Evolutionary conservation across 2,888 invertebrate genomes (phyloP).

Genomic region (Parascotia fuliginaria): DNA sequence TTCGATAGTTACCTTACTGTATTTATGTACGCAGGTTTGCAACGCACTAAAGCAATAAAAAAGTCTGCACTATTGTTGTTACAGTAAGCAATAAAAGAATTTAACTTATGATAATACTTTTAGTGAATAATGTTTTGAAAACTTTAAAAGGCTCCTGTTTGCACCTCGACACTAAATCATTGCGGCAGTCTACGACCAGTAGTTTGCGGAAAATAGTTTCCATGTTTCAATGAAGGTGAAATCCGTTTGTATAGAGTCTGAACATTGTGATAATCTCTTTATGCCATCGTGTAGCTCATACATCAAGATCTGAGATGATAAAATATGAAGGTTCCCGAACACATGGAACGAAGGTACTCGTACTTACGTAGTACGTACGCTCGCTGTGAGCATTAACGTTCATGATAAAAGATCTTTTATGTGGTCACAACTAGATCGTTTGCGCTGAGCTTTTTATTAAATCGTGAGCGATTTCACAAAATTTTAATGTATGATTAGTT

Average conservation of each 20-base stretch:
- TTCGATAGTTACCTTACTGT: no score
- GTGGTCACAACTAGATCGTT: neutral
- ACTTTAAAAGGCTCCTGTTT: conserved; percentile 36
- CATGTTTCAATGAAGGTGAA: conserved; percentile 44
- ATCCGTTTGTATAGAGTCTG: conserved; percentile 39
- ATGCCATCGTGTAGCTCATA: conserved; percentile 39
- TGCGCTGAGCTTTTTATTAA: neutral
- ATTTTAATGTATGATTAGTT: no score
- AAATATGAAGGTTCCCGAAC: conserved; percentile 6
- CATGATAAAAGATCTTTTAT: neutral
- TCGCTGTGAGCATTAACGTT: neutral
- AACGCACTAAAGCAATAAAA: conserved; percentile 18
- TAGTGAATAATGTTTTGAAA: conserved; percentile 44
- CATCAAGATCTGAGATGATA: conserved; percentile 26
- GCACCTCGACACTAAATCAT: conserved; percentile 48
- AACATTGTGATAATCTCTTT: conserved; percentile 46
- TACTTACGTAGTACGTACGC: no score
- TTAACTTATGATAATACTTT: conserved; percentile 49
- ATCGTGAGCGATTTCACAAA: no score
- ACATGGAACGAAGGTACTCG: neutral
- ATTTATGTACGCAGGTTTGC: neutral
- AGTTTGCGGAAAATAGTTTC: conserved; percentile 44
- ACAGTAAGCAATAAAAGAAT: conserved; percentile 44
- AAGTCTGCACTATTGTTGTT: conserved; percentile 37
- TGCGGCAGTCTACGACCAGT: conserved; percentile 38